These are phyloP conservation scores for Seriola quinqueradiata DNA, from an alignment of 2,113 vertebrate species.

Conservation along the genomic window DNA sequence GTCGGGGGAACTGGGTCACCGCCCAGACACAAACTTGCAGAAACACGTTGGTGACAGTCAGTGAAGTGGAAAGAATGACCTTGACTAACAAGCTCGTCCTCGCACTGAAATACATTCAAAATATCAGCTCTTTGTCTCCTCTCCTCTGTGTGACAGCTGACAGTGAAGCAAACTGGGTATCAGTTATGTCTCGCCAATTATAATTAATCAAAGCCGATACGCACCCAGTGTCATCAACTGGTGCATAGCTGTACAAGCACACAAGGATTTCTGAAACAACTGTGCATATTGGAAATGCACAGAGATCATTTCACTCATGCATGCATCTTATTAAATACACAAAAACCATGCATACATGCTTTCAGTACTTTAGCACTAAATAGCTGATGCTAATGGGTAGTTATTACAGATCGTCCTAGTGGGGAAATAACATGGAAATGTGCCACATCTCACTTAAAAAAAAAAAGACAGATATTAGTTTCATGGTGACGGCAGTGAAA, in stretches of 20 bases:
- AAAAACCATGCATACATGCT: not conserved
- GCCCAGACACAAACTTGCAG: conserved; percentile 48
- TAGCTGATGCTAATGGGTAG: too few species aligned
- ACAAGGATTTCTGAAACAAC: not conserved
- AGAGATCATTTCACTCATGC: not conserved
- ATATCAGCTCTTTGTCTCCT: conserved; percentile 5
- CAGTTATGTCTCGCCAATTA: conserved; percentile 12
- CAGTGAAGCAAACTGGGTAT: not conserved
- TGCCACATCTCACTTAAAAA: not conserved
- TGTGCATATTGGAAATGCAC: not conserved
- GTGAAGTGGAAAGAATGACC: conserved; percentile 35
- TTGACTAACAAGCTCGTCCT: conserved; percentile 37
- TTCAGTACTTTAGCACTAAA: not conserved
- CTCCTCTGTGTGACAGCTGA: conserved; percentile 1
- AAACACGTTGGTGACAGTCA: conserved; percentile 19
- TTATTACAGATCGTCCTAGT: not conserved
- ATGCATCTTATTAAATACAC: too few species aligned
- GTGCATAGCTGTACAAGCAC: not conserved
- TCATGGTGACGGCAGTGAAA: not conserved
- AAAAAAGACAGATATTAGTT: not conserved
- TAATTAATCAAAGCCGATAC: not conserved
- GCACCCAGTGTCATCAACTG: not conserved
- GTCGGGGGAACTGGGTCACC: conserved; percentile 45
- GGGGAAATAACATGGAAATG: not conserved
- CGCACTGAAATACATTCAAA: not conserved